Percentiles rank a stretch among this genome's conserved stretches.
phyloP scores from a whole-genome alignment of 2,888 invertebrate species.

The Entomobrya proxima region DNA sequence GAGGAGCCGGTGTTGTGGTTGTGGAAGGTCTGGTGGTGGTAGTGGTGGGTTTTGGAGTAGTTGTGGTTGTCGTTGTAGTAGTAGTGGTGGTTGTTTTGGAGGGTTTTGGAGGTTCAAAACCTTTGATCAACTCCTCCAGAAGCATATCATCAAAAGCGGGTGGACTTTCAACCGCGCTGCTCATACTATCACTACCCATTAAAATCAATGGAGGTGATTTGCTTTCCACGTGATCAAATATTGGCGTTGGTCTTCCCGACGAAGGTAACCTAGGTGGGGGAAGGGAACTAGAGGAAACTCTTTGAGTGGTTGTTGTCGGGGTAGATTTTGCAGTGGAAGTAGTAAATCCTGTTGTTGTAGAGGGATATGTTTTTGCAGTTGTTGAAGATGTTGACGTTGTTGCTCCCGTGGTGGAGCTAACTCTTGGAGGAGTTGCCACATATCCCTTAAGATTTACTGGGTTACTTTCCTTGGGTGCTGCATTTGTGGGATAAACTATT shows the following conservation, averaged over 20 bases:
- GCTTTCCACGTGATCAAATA: slow-evolving; percentile 1
- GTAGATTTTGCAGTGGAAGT: neutral
- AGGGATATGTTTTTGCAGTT: too few species aligned
- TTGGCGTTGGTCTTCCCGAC: neutral
- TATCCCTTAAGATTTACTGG: too few species aligned
- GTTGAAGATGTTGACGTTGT: too few species aligned
- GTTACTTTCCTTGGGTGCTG: neutral
- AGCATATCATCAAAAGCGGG: slow-evolving; percentile 57
- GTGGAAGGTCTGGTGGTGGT: slow-evolving; percentile 26
- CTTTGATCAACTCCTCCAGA: slow-evolving; percentile 48
- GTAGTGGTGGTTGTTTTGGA: slow-evolving; percentile 30
- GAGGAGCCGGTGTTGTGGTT: neutral
- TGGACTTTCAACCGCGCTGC: slow-evolving; percentile 38
- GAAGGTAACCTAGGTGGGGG: neutral
- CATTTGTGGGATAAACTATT: slow-evolving; percentile 45
- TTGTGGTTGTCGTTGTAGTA: slow-evolving; percentile 25
- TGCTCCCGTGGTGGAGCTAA: too few species aligned
- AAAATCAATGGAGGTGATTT: slow-evolving; percentile 45
- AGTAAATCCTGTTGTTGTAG: too few species aligned
- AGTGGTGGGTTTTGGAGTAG: slow-evolving; percentile 7
- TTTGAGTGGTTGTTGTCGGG: neutral
- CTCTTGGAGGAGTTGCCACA: neutral
- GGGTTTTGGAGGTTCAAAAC: slow-evolving; percentile 44
- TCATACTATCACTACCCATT: slow-evolving; percentile 43
- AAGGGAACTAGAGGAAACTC: neutral